These are phyloP conservation scores for Phortica magna DNA, from an alignment of 2,888 invertebrate genomes.

Conservation along the genomic window DNA sequence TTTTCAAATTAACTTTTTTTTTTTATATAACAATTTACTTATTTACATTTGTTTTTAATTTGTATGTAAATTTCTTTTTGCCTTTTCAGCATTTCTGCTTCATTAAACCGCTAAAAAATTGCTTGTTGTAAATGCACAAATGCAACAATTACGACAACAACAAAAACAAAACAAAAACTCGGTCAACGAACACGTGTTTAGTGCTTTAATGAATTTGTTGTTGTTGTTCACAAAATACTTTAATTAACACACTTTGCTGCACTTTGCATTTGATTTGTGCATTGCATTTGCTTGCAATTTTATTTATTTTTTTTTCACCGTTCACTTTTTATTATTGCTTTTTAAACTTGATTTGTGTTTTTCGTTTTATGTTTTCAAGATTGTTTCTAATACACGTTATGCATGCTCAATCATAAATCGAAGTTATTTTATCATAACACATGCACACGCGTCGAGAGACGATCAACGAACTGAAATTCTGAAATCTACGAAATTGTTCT, in stretches of 20 bases:
- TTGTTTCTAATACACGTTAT: neutral
- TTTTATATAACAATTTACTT: too few species aligned
- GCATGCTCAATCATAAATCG: neutral
- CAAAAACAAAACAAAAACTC: neutral
- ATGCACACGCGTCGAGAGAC: neutral
- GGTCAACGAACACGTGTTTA: neutral
- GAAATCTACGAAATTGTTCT: too few species aligned
- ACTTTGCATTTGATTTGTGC: neutral
- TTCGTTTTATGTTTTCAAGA: neutral
- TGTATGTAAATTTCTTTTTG: too few species aligned
- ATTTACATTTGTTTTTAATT: too few species aligned
- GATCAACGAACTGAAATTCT: too few species aligned
- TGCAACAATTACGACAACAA: neutral
- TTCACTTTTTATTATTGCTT: slow-evolving; percentile 8
- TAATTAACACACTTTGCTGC: neutral
- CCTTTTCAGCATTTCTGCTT: too few species aligned
- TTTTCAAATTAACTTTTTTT: too few species aligned
- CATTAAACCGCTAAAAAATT: too few species aligned
- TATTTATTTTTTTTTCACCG: neutral
- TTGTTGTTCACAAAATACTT: slow-evolving; percentile 3
- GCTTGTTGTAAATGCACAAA: neutral
- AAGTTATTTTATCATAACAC: too few species aligned
- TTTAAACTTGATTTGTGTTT: slow-evolving; percentile 1
- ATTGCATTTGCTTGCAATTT: neutral
- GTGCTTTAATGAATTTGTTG: slow-evolving; percentile 10